A percentile compares a stretch with the other conserved stretches of the same genome.
These are phyloP conservation scores for Zingel zingel DNA, from an alignment of 2,113 vertebrate genomes.

Conservation along the genomic window DNA sequence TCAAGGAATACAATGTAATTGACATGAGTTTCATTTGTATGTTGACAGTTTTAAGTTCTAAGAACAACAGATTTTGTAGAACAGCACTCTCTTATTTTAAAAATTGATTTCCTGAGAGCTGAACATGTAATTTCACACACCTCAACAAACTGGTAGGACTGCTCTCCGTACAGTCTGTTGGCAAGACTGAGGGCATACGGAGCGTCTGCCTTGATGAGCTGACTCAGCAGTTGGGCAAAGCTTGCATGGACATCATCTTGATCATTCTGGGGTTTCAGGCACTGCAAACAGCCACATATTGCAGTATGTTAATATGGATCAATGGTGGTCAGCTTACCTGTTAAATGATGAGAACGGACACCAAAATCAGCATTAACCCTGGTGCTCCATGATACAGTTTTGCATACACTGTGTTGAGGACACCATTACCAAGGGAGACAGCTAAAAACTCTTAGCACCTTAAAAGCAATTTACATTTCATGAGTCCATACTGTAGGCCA, in stretches of 20 bases:
- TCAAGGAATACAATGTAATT: not conserved
- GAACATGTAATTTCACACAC: constrained; percentile 70
- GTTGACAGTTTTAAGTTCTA: not conserved
- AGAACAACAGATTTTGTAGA: not conserved
- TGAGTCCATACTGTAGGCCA: not conserved
- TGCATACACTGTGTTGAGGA: not conserved
- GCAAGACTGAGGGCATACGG: constrained; percentile 86
- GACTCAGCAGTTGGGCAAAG: constrained; percentile 81
- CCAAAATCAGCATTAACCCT: not conserved
- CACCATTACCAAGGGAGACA: not conserved
- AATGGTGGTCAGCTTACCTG: not conserved
- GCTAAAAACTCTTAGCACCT: not conserved
- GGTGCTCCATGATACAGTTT: not conserved
- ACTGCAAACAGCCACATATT: constrained; percentile 51
- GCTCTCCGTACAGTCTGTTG: constrained; percentile 89
- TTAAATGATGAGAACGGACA: constrained; percentile 19
- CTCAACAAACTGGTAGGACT: constrained; percentile 84
- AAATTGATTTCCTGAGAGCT: not conserved
- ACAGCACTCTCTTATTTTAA: no score
- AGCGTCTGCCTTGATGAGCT: constrained; percentile 82
- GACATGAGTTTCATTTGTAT: not conserved
- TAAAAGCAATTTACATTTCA: not conserved
- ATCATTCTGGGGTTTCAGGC: constrained; percentile 39
- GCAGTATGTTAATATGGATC: not conserved
- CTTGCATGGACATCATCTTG: constrained; percentile 78